phyloP scores from a whole-genome alignment of 2,888 invertebrate species.

The Timema cristinae region DNA sequence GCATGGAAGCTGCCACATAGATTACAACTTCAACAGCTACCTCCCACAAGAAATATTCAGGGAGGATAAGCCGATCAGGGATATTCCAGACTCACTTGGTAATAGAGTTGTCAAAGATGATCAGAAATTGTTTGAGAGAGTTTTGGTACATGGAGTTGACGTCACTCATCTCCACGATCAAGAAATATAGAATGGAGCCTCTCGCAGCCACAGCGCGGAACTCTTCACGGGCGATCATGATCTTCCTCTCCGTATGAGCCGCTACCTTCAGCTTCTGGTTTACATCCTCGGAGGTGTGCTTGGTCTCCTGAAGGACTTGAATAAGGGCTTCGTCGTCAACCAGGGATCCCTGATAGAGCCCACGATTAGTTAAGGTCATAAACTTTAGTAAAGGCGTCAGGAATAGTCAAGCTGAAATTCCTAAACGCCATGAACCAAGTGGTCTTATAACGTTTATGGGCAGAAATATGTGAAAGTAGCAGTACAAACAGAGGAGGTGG shows the following conservation, averaged over 20 bases:
- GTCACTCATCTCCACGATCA: constrained; percentile 96
- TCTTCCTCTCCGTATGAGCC: constrained; percentile 90
- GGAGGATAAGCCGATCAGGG: not conserved
- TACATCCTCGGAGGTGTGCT: constrained; percentile 89
- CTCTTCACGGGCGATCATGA: constrained; percentile 89
- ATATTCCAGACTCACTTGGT: constrained; percentile 53
- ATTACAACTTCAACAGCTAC: not conserved
- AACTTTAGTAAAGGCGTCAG: too few species aligned
- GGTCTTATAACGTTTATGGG: too few species aligned
- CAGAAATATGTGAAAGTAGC: too few species aligned
- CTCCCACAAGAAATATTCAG: constrained; percentile 19
- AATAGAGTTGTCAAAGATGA: constrained; percentile 90
- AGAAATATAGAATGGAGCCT: constrained; percentile 90
- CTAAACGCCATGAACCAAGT: too few species aligned
- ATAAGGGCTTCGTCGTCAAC: constrained; percentile 96
- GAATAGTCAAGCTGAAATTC: too few species aligned
- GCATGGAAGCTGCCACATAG: too few species aligned
- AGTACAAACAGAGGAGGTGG: too few species aligned
- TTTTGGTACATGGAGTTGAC: constrained; percentile 98
- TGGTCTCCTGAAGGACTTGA: constrained; percentile 80
- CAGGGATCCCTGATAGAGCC: constrained; percentile 62
- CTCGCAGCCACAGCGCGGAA: constrained; percentile 92
- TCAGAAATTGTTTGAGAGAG: constrained; percentile 89
- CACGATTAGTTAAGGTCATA: too few species aligned
- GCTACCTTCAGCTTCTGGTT: constrained; percentile 90